Percentiles rank a stretch among this genome's conserved stretches.
Conservation (phyloP, 37 sponge, comb jelly and placozoan genomes). For the Cliona cf. orientalis region DNA sequence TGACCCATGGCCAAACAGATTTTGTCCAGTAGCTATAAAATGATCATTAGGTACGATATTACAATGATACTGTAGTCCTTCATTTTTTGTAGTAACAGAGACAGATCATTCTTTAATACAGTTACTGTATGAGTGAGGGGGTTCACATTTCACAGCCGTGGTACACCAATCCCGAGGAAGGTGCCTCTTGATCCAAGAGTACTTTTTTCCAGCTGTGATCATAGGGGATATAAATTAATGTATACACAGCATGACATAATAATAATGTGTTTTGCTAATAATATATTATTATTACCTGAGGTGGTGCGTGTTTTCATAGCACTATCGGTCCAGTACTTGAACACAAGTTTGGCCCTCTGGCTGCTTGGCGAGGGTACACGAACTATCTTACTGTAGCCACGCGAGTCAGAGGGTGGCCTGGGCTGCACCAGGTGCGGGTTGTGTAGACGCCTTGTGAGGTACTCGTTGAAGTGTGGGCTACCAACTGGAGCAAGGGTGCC, state of each 20-base stretch:
- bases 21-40: too few relatives aligned
- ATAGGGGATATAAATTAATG: neutral
- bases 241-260: neutral
- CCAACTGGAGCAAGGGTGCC: slow-evolving; percentile 67
- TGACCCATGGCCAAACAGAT: neutral
- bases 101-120: neutral
- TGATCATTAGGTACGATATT: neutral
- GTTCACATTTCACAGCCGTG: slow-evolving; percentile 10
- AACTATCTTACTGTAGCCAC: slow-evolving; percentile 6
- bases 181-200: slow-evolving; percentile 52
- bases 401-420: slow-evolving; percentile 36
- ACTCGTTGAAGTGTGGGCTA: slow-evolving; percentile 39
- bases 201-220: neutral
- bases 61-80: too few relatives aligned
- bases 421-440: slow-evolving; percentile 38
- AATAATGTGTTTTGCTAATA: neutral
- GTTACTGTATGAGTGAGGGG: too few relatives aligned
- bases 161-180: slow-evolving; percentile 49
- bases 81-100: neutral
- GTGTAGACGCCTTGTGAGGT: slow-evolving; percentile 32
- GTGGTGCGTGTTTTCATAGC: neutral
- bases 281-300: neutral
- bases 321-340: slow-evolving; percentile 52
- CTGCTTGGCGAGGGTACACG: slow-evolving; percentile 26
- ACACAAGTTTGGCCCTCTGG: slow-evolving; percentile 64